A percentile compares a stretch with the other conserved stretches of the same genome.
Evolutionary conservation across 2,113 vertebrate genomes (phyloP).

Genomic region (Percopsis transmontana): DNA sequence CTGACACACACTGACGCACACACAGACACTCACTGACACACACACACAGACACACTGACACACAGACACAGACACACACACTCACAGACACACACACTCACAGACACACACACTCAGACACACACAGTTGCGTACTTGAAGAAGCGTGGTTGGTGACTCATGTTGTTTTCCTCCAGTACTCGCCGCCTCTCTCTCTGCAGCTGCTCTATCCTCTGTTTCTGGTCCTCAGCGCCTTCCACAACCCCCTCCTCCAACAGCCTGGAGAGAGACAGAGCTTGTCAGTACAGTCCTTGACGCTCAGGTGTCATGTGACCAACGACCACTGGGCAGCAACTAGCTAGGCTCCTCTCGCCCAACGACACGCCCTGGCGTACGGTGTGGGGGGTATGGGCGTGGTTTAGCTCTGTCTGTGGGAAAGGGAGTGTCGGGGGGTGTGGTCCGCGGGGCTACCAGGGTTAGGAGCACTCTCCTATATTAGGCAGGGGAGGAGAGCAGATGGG

Average conservation of each 20-base stretch:
- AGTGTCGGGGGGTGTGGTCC: too few species aligned
- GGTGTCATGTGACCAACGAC: neutral
- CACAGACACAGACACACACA: neutral
- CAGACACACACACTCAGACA: neutral
- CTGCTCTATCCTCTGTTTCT: slow-evolving; percentile 93
- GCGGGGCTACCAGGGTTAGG: too few species aligned
- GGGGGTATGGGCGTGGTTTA: too few species aligned
- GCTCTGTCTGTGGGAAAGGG: too few species aligned
- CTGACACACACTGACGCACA: neutral
- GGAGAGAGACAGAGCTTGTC: neutral
- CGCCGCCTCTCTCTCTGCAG: slow-evolving; percentile 90
- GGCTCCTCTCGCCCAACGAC: too few species aligned
- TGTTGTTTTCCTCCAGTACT: slow-evolving; percentile 86
- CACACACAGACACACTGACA: slow-evolving; percentile 1
- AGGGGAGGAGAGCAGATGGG: too few species aligned
- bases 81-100: neutral
- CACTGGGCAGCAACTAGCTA: too few species aligned
- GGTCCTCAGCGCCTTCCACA: slow-evolving; percentile 86
- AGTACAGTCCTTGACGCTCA: neutral
- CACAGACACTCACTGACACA: neutral
- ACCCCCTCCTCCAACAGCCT: slow-evolving; percentile 95
- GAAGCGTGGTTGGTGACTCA: slow-evolving; percentile 88
- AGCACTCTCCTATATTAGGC: too few species aligned
- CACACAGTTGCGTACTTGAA: slow-evolving; percentile 84
- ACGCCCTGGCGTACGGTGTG: too few species aligned